phyloP scores from a whole-genome alignment of 1,140 invertebrate genomes.

The Anastrepha obliqua region DNA sequence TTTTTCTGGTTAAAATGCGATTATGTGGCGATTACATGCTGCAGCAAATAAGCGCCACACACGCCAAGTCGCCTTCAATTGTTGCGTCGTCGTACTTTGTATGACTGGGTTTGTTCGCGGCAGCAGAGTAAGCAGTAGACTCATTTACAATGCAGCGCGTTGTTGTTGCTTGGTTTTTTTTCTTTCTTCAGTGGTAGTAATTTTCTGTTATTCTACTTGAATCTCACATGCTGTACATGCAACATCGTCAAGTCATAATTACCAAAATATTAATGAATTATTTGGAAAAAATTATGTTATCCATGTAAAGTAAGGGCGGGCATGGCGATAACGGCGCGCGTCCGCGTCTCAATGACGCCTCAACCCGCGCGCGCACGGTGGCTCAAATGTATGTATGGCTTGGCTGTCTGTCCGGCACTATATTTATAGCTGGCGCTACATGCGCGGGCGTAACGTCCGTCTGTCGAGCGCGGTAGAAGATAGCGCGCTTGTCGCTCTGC shows the following conservation, averaged over 20 bases:
- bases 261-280: conserved; percentile 74
- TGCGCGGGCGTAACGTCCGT: neutral
- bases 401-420: neutral
- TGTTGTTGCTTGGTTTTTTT: neutral
- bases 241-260: conserved; percentile 59
- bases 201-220: neutral
- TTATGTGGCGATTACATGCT: conserved; percentile 57
- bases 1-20: conserved; percentile 58
- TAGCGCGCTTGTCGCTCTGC: neutral
- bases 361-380: neutral
- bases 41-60: conserved; percentile 53
- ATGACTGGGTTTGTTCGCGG: neutral
- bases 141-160: neutral
- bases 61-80: neutral
- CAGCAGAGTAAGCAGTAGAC: neutral
- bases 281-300: conserved; percentile 66
- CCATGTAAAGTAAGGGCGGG: neutral
- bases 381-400: neutral
- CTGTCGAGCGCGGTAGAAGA: neutral
- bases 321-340: neutral
- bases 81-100: neutral
- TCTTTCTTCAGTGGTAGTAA: neutral
- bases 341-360: conserved; percentile 6
- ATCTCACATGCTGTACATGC: conserved; percentile 1
- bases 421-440: neutral